Conservation (phyloP, 2,113 vertebrate species). For the Fulmarus glacialis region DNA sequence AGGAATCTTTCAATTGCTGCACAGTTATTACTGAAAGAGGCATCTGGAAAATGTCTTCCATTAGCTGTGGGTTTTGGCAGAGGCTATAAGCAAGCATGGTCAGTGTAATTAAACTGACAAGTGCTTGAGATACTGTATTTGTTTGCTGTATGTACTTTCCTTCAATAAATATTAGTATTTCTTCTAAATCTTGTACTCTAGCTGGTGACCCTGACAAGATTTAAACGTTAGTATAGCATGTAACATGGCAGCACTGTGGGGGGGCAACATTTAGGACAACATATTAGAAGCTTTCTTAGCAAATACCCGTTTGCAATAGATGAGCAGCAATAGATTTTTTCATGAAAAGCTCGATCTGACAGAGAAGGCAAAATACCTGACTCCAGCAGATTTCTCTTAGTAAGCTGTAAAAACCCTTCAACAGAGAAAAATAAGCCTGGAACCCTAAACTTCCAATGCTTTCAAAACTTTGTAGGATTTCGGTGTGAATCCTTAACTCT, state of each 20-base stretch:
- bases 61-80: conserved; percentile 4
- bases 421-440: not conserved
- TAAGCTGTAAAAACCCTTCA: not conserved
- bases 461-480: not conserved
- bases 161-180: conserved; percentile 20
- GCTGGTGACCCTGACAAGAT: not conserved
- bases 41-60: conserved; percentile 37
- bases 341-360: not conserved
- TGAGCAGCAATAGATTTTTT: not conserved
- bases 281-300: not conserved
- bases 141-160: not conserved
- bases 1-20: not conserved
- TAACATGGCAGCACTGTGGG: not conserved
- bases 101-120: conserved; percentile 29
- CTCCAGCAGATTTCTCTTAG: not conserved
- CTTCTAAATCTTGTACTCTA: not conserved
- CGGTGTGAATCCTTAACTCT: not conserved
- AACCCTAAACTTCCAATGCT: not conserved
- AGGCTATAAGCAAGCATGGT: not conserved
- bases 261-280: not conserved
- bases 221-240: not conserved
- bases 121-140: not conserved
- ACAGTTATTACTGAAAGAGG: not conserved
- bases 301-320: not conserved
- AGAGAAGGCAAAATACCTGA: not conserved